Evolutionary conservation across 2,888 invertebrate genomes (phyloP).

Genomic region (Campoplex nolae): DNA sequence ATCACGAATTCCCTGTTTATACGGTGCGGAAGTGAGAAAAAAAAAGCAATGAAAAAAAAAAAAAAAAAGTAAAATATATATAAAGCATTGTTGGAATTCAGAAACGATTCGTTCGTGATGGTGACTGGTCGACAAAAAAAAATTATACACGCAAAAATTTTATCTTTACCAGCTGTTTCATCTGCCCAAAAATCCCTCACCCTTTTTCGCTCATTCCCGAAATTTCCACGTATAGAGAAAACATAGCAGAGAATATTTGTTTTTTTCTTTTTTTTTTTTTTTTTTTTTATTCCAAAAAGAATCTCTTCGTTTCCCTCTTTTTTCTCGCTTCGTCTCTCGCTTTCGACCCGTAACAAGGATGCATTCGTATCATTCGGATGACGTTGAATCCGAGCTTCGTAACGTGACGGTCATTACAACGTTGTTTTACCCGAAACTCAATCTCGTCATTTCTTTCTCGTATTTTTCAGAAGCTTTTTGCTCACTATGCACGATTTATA

Average conservation of each 20-base stretch:
- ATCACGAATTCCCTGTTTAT: constrained; percentile 8
- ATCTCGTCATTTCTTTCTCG: neutral
- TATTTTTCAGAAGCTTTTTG: constrained; percentile 16
- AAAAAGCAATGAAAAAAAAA: constrained; percentile 6
- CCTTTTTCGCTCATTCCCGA: constrained; percentile 9
- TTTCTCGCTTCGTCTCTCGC: constrained; percentile 22
- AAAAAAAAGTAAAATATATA: neutral
- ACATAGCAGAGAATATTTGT: neutral
- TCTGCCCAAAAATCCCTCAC: constrained; percentile 18
- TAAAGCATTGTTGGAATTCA: constrained; percentile 35
- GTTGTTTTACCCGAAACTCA: constrained; percentile 41
- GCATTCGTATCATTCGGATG: neutral
- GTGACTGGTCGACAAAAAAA: constrained; percentile 23
- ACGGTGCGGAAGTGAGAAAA: neutral
- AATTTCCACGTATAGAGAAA: neutral
- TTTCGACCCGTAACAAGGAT: constrained; percentile 3
- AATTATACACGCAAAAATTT: constrained; percentile 6
- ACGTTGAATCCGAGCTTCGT: constrained; percentile 51
- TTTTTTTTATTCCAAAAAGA: neutral
- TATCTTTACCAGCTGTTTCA: constrained; percentile 21
- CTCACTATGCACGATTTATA: constrained; percentile 42
- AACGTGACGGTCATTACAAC: constrained; percentile 58
- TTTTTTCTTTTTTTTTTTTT: too few relatives aligned
- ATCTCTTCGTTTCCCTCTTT: neutral
- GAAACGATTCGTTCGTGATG: constrained; percentile 21